These are phyloP conservation scores for Phainopepla nitens DNA, from an alignment of 2,113 vertebrate genomes.

Conservation along the genomic window DNA sequence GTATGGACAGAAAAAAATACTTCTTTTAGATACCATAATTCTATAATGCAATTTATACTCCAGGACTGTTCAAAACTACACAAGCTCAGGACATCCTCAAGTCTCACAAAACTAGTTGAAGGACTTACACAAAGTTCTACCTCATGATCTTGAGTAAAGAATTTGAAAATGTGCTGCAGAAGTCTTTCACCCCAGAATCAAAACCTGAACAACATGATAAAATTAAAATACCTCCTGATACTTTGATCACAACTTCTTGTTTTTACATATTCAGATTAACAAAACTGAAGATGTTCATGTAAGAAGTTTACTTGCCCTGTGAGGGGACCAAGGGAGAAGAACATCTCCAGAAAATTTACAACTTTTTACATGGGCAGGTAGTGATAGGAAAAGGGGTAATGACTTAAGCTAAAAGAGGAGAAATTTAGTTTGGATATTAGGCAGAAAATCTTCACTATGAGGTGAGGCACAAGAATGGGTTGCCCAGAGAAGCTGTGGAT, in stretches of 20 bases:
- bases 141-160: not conserved
- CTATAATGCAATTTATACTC: not conserved
- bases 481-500: not conserved
- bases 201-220: not conserved
- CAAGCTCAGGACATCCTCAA: not conserved
- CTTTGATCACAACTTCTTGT: not conserved
- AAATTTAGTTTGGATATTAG: not conserved
- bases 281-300: not conserved
- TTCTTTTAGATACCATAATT: not conserved
- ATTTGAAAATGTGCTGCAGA: not conserved
- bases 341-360: not conserved
- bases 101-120: not conserved
- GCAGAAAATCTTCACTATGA: not conserved
- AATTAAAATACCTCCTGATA: not conserved
- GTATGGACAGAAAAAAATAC: fast-evolving
- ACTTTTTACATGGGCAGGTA: not conserved
- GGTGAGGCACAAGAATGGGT: not conserved
- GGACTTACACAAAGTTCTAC: not conserved
- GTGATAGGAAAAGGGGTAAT: not conserved
- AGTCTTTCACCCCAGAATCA: not conserved
- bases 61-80: not conserved
- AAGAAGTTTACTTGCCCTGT: not conserved
- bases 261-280: not conserved
- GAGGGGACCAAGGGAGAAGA: not conserved
- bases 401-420: not conserved